Evolutionary conservation across 2,888 invertebrate species (phyloP).

Genomic region (Heliconius hortense): DNA sequence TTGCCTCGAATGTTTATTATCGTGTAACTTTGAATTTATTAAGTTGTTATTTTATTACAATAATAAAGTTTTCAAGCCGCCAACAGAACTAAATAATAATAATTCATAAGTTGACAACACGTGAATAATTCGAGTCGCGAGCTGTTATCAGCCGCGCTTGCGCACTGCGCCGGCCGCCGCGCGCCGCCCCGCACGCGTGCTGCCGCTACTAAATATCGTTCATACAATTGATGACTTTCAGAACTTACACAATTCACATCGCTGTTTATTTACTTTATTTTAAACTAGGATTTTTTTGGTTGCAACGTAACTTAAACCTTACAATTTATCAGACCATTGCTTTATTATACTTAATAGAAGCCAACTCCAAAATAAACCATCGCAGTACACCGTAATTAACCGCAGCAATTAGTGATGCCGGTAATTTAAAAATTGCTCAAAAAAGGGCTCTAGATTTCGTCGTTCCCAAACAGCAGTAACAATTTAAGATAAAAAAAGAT

Average conservation of each 20-base stretch:
- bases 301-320: not conserved
- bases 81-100: slow-evolving; percentile 64
- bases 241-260: slow-evolving; percentile 39
- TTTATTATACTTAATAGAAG: slow-evolving; percentile 21
- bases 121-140: slow-evolving; percentile 72
- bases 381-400: slow-evolving; percentile 40
- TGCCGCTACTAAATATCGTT: slow-evolving; percentile 39
- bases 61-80: slow-evolving; percentile 32
- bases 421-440: slow-evolving; percentile 41
- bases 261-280: slow-evolving; percentile 30
- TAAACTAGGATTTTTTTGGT: not conserved
- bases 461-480: slow-evolving; percentile 42
- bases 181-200: slow-evolving; percentile 50
- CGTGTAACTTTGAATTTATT: slow-evolving; percentile 26
- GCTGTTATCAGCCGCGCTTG: slow-evolving; percentile 74
- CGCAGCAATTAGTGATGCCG: slow-evolving; percentile 39
- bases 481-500: slow-evolving; percentile 43
- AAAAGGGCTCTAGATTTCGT: slow-evolving; percentile 39
- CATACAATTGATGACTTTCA: slow-evolving; percentile 28
- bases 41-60: slow-evolving; percentile 21
- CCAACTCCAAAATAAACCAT: slow-evolving; percentile 33
- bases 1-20: slow-evolving; percentile 34
- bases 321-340: not conserved
- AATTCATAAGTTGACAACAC: slow-evolving; percentile 77
- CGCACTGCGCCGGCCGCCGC: slow-evolving; percentile 62